A percentile compares a stretch with the other conserved stretches of the same genome.
Evolutionary conservation across 1,140 invertebrate species (phyloP).

Genomic region (Campoletis sonorensis): DNA sequence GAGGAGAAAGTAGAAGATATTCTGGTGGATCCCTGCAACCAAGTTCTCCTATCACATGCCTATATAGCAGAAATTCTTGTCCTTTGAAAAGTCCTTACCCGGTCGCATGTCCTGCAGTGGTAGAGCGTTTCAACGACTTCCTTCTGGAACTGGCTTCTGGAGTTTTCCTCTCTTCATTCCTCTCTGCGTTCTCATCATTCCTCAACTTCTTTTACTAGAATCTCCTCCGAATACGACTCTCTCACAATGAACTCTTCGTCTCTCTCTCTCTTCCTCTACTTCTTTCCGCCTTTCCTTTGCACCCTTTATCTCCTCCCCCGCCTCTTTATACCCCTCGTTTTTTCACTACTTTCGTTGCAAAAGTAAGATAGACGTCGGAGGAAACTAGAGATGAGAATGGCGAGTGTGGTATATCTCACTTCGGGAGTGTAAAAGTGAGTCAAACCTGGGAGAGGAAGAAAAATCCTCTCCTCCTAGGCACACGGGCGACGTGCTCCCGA

Average conservation of each 20-base stretch:
- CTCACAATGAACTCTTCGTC: background rate
- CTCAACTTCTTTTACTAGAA: background rate
- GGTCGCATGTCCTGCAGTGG: background rate
- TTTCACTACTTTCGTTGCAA: background rate
- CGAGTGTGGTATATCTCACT: background rate
- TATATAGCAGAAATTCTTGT: background rate
- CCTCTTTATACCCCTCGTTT: background rate
- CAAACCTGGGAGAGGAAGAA: background rate
- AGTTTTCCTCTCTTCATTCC: background rate
- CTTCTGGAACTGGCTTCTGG: constrained; percentile 2
- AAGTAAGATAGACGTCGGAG: background rate
- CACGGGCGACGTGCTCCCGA: background rate
- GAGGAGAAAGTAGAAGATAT: background rate
- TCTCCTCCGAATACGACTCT: background rate
- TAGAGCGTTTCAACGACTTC: background rate
- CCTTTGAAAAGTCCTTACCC: background rate
- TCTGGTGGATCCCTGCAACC: background rate
- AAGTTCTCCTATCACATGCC: background rate
- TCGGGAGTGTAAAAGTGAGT: background rate
- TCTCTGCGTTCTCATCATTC: background rate
- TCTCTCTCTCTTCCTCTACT: background rate
- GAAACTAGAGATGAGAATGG: background rate
- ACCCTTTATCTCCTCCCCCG: background rate
- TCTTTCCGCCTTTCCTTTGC: background rate
- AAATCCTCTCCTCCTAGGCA: background rate